These are phyloP conservation scores for Cepphus grylle DNA, from an alignment of 2,113 vertebrate genomes.

Conservation along the genomic window DNA sequence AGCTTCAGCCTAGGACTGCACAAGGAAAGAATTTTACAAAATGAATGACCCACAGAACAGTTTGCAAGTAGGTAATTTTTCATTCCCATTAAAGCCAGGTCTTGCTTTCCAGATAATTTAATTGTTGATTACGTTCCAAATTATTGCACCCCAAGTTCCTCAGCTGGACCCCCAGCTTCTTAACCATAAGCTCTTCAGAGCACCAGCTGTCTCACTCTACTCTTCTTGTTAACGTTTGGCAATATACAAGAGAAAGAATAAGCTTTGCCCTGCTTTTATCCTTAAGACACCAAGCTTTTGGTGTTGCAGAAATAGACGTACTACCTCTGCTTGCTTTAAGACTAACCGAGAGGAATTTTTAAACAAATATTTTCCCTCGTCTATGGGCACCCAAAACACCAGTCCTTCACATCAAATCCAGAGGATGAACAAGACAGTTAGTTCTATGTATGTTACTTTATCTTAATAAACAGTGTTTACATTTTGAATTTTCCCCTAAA, in stretches of 20 bases:
- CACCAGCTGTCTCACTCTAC: not conserved
- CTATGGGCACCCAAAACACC: not conserved
- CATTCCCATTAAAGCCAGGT: not conserved
- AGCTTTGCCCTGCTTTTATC: not conserved
- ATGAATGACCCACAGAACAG: not conserved
- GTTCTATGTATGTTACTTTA: not conserved
- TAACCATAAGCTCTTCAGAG: not conserved
- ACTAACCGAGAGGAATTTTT: not conserved
- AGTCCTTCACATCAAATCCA: not conserved
- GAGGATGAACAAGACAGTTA: not conserved
- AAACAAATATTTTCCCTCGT: not conserved
- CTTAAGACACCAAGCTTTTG: not conserved
- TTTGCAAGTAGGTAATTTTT: not conserved
- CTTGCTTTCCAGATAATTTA: not conserved
- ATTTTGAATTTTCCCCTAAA: not conserved
- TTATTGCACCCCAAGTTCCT: not conserved
- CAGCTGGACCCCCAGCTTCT: not conserved
- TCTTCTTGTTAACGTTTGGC: not conserved
- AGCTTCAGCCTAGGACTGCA: constrained; percentile 31
- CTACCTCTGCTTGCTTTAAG: not conserved
- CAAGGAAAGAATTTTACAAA: constrained; percentile 26
- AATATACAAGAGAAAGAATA: not conserved
- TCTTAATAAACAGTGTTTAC: not conserved
- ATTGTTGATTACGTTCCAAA: not conserved
- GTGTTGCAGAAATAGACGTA: not conserved